phyloP scores from a whole-genome alignment of 1,140 invertebrate species.

The Drosophila albomicans region DNA sequence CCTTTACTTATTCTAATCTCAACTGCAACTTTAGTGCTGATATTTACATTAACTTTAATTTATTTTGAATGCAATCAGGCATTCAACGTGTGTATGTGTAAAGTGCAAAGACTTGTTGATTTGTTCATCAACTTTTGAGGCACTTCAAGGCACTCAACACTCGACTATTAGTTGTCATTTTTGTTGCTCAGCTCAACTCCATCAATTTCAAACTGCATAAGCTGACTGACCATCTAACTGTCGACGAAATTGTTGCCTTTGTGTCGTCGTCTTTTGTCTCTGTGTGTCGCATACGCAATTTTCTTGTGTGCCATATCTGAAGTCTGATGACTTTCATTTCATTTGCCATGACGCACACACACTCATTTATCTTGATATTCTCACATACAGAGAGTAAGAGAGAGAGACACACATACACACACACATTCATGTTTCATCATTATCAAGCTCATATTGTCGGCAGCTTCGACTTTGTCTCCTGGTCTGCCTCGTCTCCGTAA shows the following conservation, averaged over 20 bases:
- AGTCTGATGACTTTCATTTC: constrained; percentile 79
- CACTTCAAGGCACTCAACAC: neutral
- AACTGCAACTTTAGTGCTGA: constrained; percentile 63
- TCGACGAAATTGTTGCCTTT: constrained; percentile 58
- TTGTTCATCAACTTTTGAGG: neutral
- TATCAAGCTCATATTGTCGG: constrained; percentile 81
- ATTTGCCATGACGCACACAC: constrained; percentile 54
- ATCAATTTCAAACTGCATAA: constrained; percentile 59
- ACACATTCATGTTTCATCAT: constrained; percentile 74
- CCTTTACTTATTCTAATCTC: neutral
- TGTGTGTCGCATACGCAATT: constrained; percentile 73
- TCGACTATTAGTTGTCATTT: neutral
- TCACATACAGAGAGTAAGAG: constrained; percentile 29
- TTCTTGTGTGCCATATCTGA: constrained; percentile 59
- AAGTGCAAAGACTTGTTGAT: neutral
- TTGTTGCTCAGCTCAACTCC: constrained; percentile 36
- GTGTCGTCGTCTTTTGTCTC: constrained; percentile 41
- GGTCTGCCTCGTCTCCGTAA: constrained; percentile 19
- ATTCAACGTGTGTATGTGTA: constrained; percentile 34
- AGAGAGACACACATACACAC: constrained; percentile 16
- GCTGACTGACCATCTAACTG: constrained; percentile 8
- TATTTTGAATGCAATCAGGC: constrained; percentile 75
- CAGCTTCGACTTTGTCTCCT: constrained; percentile 46
- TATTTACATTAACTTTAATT: constrained; percentile 66
- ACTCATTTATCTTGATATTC: constrained; percentile 78